A percentile compares a stretch with the other conserved stretches of the same genome.
phyloP scores from a whole-genome alignment of 2,888 invertebrate species.

The Chaitophorus viminalis region DNA sequence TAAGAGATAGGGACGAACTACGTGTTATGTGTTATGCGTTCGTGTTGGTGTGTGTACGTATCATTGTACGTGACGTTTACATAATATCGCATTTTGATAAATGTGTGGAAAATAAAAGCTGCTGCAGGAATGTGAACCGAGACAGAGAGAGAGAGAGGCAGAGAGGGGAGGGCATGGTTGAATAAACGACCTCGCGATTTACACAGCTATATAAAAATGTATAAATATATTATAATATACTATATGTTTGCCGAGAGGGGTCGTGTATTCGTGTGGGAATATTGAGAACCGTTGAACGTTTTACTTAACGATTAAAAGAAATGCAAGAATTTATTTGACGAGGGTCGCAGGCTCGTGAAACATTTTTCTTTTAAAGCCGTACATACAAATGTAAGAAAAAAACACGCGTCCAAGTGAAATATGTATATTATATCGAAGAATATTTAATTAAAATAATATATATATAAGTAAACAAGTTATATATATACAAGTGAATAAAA shows the following conservation, averaged over 20 bases:
- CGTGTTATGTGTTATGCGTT: not conserved
- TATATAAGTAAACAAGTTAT: too few relatives aligned
- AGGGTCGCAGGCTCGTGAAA: not conserved
- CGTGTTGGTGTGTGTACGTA: not conserved
- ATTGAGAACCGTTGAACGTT: not conserved
- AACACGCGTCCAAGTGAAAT: not conserved
- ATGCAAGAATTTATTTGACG: not conserved
- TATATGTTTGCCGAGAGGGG: not conserved
- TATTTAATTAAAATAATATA: not conserved
- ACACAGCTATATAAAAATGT: not conserved
- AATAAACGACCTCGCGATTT: slow-evolving; percentile 3
- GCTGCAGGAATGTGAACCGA: not conserved
- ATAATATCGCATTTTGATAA: slow-evolving; percentile 5
- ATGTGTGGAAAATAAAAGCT: slow-evolving; percentile 4
- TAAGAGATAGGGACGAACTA: not conserved
- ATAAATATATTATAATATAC: too few relatives aligned
- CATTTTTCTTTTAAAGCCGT: not conserved
- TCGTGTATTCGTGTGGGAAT: too few relatives aligned
- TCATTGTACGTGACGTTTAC: slow-evolving; percentile 5
- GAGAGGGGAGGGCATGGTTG: not conserved
- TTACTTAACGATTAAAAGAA: not conserved
- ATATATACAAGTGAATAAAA: too few relatives aligned
- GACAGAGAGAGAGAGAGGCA: too few relatives aligned
- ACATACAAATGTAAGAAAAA: not conserved
- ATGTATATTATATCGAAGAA: not conserved